Evolutionary conservation across 2,797 vertebrate species (phyloP), one percentile per base, ranked within the genome.

Genomic region (Coracias cyanogaster): DNA sequence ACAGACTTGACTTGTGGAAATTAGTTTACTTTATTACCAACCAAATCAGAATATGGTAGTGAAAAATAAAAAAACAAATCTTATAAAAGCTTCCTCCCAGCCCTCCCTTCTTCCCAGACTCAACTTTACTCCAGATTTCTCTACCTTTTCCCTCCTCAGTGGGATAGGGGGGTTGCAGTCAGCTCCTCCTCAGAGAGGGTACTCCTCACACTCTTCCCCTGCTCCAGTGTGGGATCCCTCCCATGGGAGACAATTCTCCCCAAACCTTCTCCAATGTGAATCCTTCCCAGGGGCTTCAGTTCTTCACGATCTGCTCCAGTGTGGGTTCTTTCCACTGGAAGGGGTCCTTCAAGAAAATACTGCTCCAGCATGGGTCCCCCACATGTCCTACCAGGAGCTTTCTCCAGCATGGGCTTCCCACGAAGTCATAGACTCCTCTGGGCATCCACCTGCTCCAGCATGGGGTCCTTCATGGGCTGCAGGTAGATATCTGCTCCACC

Each of bases 361-460:
- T n/a, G n/a, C n/a, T n/a, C n/a, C n/a, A n/a, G n/a, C n/a, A n/a
- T n/a, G n/a, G n/a, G n/a, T n/a, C n/a, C n/a, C n/a, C n/a, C n/a
- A n/a, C n/a, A n/a, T n/a, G n/a, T n/a, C n/a, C n/a, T n/a, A n/a
- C n/a, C n/a, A n/a, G n/a, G n/a, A n/a, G n/a, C n/a, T n/a, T n/a
- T n/a, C n/a, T n/a, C n/a, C n/a, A n/a, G n/a, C n/a, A n/a, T n/a
- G n/a, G n/a, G n/a, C n/a, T n/a, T 71, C 52, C 22, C 31, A 1
- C 2, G 6, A 28, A 16, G 13, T 10, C 39, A 17, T 8, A 46
- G n/a, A n/a, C n/a, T n/a, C n/a, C n/a, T n/a, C n/a, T n/a, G n/a
- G n/a, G 13, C 13, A 55, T 14, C 12, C 3, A 1, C 9, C 43
- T 64, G 8, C 29, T 52, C 11, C 0, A 0, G 3, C 0, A 0